Conservation (phyloP, 2,113 vertebrate species). For the Fregata magnificens region DNA sequence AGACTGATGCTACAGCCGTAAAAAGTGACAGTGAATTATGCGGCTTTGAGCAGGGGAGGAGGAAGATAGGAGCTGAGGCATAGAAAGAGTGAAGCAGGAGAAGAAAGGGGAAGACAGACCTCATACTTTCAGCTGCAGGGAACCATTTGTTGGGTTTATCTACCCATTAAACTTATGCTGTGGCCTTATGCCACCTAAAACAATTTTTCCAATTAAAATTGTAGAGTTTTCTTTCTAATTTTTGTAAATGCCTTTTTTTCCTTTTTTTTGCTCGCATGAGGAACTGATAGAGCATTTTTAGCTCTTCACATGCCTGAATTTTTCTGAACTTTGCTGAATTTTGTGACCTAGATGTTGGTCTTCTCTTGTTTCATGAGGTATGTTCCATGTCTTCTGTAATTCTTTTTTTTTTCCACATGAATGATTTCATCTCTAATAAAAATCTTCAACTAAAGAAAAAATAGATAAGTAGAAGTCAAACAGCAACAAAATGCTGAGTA, state of each 20-base stretch:
- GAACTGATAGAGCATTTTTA: neutral
- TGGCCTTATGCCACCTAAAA: neutral
- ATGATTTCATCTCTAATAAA: neutral
- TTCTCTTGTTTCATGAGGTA: neutral
- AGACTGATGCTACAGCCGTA: neutral
- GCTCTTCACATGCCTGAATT: neutral
- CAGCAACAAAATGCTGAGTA: neutral
- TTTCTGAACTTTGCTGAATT: neutral
- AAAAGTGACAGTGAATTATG: neutral
- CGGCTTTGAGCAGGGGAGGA: neutral
- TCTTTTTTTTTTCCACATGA: neutral
- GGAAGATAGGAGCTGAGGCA: neutral
- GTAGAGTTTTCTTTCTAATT: neutral
- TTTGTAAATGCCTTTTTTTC: neutral
- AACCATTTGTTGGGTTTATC: neutral
- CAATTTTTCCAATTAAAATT: neutral
- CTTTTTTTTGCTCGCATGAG: neutral
- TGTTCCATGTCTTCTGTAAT: neutral
- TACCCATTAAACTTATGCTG: neutral
- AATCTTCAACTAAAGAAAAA: neutral
- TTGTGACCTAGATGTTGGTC: neutral
- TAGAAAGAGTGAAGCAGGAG: neutral
- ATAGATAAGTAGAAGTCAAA: neutral
- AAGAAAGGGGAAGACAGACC: neutral
- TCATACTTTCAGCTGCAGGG: neutral